A percentile compares a stretch with the other conserved stretches of the same genome.
Evolutionary conservation across 2,888 invertebrate genomes (phyloP).

Genomic region (Lathronympha strigana): DNA sequence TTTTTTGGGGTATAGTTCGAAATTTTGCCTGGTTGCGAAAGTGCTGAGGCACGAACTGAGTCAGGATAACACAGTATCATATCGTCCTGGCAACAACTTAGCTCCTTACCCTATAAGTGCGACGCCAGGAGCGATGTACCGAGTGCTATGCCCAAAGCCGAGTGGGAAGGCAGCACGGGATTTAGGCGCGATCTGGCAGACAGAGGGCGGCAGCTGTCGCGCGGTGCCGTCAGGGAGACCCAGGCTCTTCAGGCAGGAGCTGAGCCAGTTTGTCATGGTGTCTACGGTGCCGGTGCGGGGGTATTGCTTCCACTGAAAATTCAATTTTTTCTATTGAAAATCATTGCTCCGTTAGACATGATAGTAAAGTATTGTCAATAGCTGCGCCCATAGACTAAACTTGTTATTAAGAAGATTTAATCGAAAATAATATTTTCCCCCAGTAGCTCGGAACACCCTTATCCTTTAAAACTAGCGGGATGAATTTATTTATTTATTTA

Average conservation of each 20-base stretch:
- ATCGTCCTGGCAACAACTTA: conserved; percentile 46
- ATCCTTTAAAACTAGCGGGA: too few species aligned
- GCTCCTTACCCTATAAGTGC: conserved; percentile 96
- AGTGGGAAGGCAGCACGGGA: conserved; percentile 96
- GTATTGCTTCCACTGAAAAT: conserved; percentile 85
- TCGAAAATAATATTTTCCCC: too few species aligned
- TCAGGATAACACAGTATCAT: conserved; percentile 62
- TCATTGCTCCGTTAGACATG: too few species aligned
- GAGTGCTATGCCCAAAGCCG: conserved; percentile 94
- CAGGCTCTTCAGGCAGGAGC: conserved; percentile 65
- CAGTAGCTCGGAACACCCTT: too few species aligned
- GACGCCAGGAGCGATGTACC: conserved; percentile 92
- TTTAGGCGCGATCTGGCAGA: conserved; percentile 81
- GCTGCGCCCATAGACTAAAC: too few species aligned
- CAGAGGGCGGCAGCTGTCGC: conserved; percentile 88
- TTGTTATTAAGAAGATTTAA: too few species aligned
- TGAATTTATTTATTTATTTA: too few species aligned
- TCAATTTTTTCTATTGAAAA: too few species aligned
- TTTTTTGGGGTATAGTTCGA: too few species aligned
- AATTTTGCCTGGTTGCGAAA: too few species aligned
- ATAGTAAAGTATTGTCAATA: too few species aligned
- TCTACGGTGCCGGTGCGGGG: conserved; percentile 81
- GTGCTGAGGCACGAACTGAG: too few species aligned
- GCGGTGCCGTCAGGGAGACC: conserved; percentile 76
- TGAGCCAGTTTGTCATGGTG: conserved; percentile 80